Conservation (phyloP, 2,888 invertebrate genomes). For the Xestobium rufovillosum region DNA sequence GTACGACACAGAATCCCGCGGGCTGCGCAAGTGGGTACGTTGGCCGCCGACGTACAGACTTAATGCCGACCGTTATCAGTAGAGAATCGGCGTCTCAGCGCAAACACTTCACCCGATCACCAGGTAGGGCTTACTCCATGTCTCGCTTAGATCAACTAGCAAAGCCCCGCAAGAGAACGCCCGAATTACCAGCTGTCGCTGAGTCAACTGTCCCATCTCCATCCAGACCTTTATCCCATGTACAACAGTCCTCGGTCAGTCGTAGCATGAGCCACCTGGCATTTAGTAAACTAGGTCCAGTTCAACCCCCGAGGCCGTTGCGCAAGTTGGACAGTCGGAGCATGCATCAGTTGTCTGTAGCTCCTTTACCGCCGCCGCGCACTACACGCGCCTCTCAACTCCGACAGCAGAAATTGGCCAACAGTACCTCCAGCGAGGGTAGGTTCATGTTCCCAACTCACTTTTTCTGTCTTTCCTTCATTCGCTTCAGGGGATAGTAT, state of each 20-base stretch:
- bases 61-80: conserved; percentile 82
- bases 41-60: conserved; percentile 80
- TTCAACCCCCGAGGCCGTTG: conserved; percentile 38
- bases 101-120: conserved; percentile 45
- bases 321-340: conserved; percentile 42
- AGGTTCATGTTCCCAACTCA: conserved; percentile 29
- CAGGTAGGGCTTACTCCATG: conserved; percentile 91
- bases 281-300: conserved; percentile 43
- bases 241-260: conserved; percentile 47
- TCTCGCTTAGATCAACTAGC: conserved; percentile 82
- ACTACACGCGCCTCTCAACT: conserved; percentile 41
- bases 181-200: conserved; percentile 38
- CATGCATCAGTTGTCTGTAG: conserved; percentile 40
- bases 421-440: conserved; percentile 39
- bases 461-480: conserved; percentile 6
- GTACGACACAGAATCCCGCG: conserved; percentile 47
- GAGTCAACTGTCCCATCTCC: conserved; percentile 31
- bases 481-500: conserved; percentile 10
- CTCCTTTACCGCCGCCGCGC: conserved; percentile 37
- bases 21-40: conserved; percentile 64
- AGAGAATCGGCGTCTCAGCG: conserved; percentile 52
- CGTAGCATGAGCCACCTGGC: conserved; percentile 68
- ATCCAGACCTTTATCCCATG: conserved; percentile 35
- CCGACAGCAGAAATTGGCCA: conserved; percentile 40
- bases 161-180: conserved; percentile 56